phyloP scores from a whole-genome alignment of 2,797 vertebrate species.

The Taenioides sp. region DNA sequence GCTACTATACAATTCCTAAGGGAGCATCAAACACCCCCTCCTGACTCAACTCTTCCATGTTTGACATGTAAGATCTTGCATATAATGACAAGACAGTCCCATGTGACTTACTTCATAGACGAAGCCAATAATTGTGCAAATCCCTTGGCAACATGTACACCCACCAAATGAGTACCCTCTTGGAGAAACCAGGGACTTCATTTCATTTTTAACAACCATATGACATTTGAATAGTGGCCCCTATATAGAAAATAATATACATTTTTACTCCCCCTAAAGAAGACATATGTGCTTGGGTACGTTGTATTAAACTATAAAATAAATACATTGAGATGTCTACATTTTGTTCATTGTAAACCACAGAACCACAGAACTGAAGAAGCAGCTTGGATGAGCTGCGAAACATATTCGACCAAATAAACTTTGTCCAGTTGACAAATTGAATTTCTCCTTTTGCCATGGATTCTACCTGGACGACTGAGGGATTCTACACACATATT shows the following conservation, averaged over 20 bases:
- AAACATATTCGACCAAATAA: too few species aligned
- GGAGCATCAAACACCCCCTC: not conserved
- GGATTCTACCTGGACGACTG: too few species aligned
- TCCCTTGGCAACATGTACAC: not conserved
- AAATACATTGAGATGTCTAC: too few species aligned
- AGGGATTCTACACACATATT: too few species aligned
- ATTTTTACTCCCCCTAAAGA: not conserved
- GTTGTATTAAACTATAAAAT: not conserved
- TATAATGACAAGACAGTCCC: not conserved
- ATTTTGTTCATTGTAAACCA: too few species aligned
- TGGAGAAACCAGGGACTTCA: not conserved
- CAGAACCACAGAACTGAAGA: too few species aligned
- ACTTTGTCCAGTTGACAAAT: too few species aligned
- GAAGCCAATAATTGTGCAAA: constrained; percentile 5
- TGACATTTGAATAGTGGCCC: not conserved
- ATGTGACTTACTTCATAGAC: not conserved
- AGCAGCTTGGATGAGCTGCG: too few species aligned
- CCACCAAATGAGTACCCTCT: not conserved
- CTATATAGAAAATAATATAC: not conserved
- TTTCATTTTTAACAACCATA: not conserved
- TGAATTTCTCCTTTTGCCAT: too few species aligned
- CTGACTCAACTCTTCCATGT: constrained; percentile 3
- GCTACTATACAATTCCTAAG: not conserved
- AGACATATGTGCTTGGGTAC: too few species aligned
- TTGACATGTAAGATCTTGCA: not conserved